phyloP scores from a whole-genome alignment of 2,797 vertebrate species.

The Phaenicophaeus curvirostris region DNA sequence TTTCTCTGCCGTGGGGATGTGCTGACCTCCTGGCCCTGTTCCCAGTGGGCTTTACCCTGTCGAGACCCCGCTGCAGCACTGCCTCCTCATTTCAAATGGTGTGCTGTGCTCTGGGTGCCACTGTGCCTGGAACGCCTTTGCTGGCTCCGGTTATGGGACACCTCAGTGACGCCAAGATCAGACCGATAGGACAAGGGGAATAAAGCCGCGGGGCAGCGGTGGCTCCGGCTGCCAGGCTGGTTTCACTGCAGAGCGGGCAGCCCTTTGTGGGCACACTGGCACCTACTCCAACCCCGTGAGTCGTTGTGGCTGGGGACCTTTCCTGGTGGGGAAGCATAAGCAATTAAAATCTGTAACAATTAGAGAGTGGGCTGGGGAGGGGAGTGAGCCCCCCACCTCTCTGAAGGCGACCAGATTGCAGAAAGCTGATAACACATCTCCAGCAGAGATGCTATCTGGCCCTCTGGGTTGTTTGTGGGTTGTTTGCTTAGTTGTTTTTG shows the following conservation, averaged over 20 bases:
- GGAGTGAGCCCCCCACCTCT: accelerated
- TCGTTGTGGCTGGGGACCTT: background rate
- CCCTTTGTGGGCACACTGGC: slow-evolving; percentile 4
- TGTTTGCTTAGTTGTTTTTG: background rate
- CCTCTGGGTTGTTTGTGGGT: accelerated
- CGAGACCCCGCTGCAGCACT: accelerated
- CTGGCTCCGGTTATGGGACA: background rate
- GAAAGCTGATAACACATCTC: background rate
- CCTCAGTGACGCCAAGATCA: slow-evolving; percentile 29
- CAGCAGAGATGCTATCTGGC: background rate
- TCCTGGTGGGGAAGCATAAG: background rate
- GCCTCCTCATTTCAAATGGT: background rate
- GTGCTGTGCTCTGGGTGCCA: accelerated
- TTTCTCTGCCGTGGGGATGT: slow-evolving; percentile 11
- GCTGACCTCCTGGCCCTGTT: background rate
- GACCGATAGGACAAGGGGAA: slow-evolving; percentile 12
- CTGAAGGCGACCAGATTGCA: background rate
- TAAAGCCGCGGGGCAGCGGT: background rate
- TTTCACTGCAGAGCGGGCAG: background rate
- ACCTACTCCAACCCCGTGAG: accelerated
- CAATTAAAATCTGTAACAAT: background rate
- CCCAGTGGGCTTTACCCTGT: background rate
- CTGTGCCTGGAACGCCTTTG: accelerated
- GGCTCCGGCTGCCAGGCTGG: background rate
- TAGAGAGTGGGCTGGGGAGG: background rate